phyloP scores from a whole-genome alignment of 2,113 vertebrate species.

The Takifugu bimaculatus region DNA sequence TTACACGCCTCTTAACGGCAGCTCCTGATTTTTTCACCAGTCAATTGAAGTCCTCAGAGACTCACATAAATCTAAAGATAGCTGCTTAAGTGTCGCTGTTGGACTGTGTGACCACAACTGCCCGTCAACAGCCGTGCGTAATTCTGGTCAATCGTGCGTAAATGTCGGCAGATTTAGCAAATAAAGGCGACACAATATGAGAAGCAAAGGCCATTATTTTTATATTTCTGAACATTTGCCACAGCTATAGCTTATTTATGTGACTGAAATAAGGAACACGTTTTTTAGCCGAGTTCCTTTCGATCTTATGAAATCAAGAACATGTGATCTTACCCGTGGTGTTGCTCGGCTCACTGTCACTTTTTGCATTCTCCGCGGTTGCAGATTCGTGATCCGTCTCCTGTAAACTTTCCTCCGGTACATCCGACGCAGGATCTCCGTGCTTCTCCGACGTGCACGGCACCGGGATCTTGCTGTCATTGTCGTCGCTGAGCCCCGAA shows the following conservation, averaged over 20 bases:
- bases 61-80: background rate
- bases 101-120: background rate
- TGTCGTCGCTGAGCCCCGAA: slow-evolving; percentile 81
- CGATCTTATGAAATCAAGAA: background rate
- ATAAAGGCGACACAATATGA: background rate
- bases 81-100: background rate
- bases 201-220: background rate
- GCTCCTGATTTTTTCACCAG: background rate
- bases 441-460: slow-evolving; percentile 67
- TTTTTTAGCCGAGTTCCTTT: background rate
- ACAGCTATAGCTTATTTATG: background rate
- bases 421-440: slow-evolving; percentile 59
- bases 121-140: background rate
- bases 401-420: slow-evolving; percentile 69
- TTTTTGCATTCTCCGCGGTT: slow-evolving; percentile 69
- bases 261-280: background rate
- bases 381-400: slow-evolving; percentile 76
- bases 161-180: slow-evolving; percentile 20
- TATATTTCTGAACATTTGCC: background rate
- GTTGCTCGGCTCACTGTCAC: slow-evolving; percentile 84
- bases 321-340: slow-evolving; percentile 77
- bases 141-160: slow-evolving; percentile 32
- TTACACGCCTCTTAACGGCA: background rate
- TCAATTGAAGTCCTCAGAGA: background rate
- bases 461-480: slow-evolving; percentile 69